Conservation (phyloP, 1,140 invertebrate genomes). For the Leptinotarsa texana region DNA sequence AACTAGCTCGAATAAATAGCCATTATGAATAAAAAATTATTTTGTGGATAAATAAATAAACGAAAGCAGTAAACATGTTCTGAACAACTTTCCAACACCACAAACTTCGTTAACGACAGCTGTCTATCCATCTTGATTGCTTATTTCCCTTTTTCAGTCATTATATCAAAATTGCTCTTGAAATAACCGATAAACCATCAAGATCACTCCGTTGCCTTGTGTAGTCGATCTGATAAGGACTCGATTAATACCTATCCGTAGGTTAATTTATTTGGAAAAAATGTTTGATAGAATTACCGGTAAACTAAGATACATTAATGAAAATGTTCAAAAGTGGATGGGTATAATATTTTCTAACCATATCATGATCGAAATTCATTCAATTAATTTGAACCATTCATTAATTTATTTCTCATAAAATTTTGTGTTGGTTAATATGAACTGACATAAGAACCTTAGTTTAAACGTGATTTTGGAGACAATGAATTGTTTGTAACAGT, state of each 20-base stretch:
- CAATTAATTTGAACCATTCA: too few relatives aligned
- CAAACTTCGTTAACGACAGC: conserved; percentile 31
- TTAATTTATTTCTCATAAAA: too few relatives aligned
- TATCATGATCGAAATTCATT: too few relatives aligned
- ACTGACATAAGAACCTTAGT: too few relatives aligned
- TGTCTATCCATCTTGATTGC: conserved; percentile 37
- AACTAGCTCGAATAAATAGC: too few relatives aligned
- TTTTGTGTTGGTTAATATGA: too few relatives aligned
- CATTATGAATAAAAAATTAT: too few relatives aligned
- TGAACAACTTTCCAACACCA: background rate
- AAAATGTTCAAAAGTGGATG: background rate
- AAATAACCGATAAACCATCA: conserved; percentile 34
- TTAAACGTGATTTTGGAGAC: too few relatives aligned
- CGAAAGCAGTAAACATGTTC: background rate
- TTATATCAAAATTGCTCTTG: conserved; percentile 37
- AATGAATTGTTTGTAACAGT: too few relatives aligned
- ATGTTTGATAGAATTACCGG: background rate
- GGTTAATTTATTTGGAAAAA: conserved; percentile 17
- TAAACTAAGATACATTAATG: background rate
- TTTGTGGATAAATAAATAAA: too few relatives aligned
- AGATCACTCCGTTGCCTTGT: conserved; percentile 14
- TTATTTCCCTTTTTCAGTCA: conserved; percentile 35
- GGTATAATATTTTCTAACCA: too few relatives aligned
- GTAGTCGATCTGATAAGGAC: conserved; percentile 10
- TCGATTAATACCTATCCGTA: conserved; percentile 4